phyloP scores from a whole-genome alignment of 2,888 invertebrate genomes.

The Cheilosia vulpina region DNA sequence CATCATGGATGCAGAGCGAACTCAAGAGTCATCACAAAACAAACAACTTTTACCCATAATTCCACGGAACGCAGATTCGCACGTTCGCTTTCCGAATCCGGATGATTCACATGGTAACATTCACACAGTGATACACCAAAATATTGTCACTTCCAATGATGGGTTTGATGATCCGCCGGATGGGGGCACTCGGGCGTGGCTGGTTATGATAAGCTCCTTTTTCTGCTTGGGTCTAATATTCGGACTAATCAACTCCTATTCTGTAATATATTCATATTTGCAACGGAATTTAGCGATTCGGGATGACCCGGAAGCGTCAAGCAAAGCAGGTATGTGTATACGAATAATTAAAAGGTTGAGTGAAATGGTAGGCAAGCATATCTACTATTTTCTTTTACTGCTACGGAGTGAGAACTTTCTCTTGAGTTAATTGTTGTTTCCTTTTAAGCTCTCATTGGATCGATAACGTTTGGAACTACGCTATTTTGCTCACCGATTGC shows the following conservation, averaged over 20 bases:
- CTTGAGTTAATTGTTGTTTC: not conserved
- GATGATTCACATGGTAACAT: not conserved
- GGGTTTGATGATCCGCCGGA: conserved; percentile 50
- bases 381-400: not conserved
- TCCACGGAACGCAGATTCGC: not conserved
- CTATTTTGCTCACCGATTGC: conserved; percentile 66
- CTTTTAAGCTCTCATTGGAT: conserved; percentile 64
- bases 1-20: conserved; percentile 49
- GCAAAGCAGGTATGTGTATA: conserved; percentile 62
- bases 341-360: too few species aligned
- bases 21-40: conserved; percentile 6
- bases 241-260: conserved; percentile 66
- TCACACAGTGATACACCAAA: conserved; percentile 53
- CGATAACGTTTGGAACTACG: conserved; percentile 65
- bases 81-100: not conserved
- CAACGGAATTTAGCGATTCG: conserved; percentile 42
- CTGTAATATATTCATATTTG: conserved; percentile 64
- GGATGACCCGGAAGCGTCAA: conserved; percentile 64
- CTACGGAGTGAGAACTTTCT: not conserved
- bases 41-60: conserved; percentile 32
- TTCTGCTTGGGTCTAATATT: conserved; percentile 64
- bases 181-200: conserved; percentile 68
- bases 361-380: not conserved
- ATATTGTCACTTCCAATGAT: conserved; percentile 19
- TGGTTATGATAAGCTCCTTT: conserved; percentile 68